phyloP scores from a whole-genome alignment of 1,140 invertebrate species.

The Thrips palmi region DNA sequence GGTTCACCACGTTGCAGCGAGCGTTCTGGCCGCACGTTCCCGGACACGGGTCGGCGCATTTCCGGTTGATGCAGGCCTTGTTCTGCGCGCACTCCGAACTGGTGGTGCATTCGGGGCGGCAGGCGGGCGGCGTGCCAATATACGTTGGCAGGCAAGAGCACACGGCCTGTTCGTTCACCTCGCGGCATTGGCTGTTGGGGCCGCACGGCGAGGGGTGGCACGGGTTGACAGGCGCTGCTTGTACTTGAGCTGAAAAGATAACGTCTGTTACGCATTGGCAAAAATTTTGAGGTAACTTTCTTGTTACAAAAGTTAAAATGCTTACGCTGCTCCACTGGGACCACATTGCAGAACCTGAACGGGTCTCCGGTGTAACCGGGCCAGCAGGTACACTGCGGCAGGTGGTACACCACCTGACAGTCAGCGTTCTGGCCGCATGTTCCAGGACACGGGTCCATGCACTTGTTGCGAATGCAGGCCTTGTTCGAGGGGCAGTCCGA shows the following conservation, averaged over 20 bases:
- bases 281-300: conserved; percentile 13
- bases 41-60: conserved; percentile 35
- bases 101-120: conserved; percentile 32
- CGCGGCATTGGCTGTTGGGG: conserved; percentile 42
- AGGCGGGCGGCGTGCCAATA: conserved; percentile 28
- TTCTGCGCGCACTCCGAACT: conserved; percentile 31
- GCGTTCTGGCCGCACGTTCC: conserved; percentile 36
- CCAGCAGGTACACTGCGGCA: conserved; percentile 33
- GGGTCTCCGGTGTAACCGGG: conserved; percentile 30
- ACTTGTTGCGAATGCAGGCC: conserved; percentile 47
- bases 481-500: conserved; percentile 44
- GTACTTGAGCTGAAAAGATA: too few species aligned
- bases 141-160: conserved; percentile 33
- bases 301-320: too few species aligned
- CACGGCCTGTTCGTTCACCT: conserved; percentile 31
- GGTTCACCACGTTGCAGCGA: conserved; percentile 45
- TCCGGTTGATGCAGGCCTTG: conserved; percentile 33
- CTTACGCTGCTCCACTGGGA: conserved; percentile 20
- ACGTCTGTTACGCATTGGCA: too few species aligned
- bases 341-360: conserved; percentile 28
- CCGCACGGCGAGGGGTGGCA: conserved; percentile 48
- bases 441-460: conserved; percentile 43
- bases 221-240: conserved; percentile 25
- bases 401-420: conserved; percentile 33
- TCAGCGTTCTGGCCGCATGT: conserved; percentile 32